Percentiles rank a stretch among this genome's conserved stretches.
These are phyloP conservation scores for Emydoidea blandingii DNA, from an alignment of 2,797 vertebrate genomes.

Conservation along the genomic window DNA sequence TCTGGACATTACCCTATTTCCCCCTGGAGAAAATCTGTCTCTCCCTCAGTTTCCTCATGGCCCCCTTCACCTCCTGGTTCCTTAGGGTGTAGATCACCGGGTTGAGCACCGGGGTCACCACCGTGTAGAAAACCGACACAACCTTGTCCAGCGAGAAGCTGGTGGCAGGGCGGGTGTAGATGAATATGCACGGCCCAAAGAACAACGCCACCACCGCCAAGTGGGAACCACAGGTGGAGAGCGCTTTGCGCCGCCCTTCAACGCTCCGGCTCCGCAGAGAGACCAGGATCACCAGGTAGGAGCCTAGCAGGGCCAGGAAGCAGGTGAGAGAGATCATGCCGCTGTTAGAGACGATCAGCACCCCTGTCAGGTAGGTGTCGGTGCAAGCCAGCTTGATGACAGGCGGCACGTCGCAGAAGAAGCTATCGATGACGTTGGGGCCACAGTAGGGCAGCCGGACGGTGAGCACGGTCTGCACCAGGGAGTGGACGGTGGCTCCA, in stretches of 20 bases:
- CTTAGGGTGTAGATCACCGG: constrained; percentile 72
- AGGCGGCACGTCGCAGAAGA: constrained; percentile 76
- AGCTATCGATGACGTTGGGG: constrained; percentile 72
- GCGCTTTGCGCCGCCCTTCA: constrained; percentile 61
- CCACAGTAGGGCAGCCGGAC: constrained; percentile 74
- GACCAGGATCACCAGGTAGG: constrained; percentile 65
- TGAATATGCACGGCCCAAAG: constrained; percentile 68
- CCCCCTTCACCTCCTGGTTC: constrained; percentile 67
- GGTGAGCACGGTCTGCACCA: constrained; percentile 71
- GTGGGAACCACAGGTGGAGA: constrained; percentile 71
- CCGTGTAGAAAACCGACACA: constrained; percentile 69
- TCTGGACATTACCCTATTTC: neutral
- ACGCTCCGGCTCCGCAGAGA: constrained; percentile 52
- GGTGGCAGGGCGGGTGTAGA: constrained; percentile 55
- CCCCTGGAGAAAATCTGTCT: constrained; percentile 11
- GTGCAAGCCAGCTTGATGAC: constrained; percentile 76
- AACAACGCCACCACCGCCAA: constrained; percentile 63
- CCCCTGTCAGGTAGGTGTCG: constrained; percentile 66
- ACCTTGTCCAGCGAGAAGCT: constrained; percentile 67
- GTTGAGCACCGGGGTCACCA: constrained; percentile 67
- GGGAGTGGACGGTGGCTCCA: constrained; percentile 63
- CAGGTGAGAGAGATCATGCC: constrained; percentile 71
- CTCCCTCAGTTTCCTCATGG: constrained; percentile 59
- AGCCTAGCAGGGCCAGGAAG: constrained; percentile 70
- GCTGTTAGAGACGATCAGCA: constrained; percentile 76